Percentiles rank a stretch among this genome's conserved stretches.
Conservation (phyloP, 2,888 invertebrate genomes). For the Thelaira solivaga region DNA sequence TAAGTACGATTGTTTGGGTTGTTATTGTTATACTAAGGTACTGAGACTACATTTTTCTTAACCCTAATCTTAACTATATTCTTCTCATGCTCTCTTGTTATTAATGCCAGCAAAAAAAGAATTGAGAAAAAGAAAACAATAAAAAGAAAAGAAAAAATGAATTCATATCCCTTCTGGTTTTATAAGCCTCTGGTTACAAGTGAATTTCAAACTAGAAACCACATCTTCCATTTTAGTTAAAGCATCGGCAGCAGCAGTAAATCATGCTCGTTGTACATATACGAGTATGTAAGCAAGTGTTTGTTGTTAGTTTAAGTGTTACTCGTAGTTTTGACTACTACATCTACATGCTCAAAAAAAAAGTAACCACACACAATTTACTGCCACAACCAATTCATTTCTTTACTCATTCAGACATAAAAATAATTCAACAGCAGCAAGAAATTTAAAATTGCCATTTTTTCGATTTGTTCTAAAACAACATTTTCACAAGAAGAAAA, state of each 20-base stretch:
- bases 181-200: constrained; percentile 8
- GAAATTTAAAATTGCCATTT: constrained; percentile 42
- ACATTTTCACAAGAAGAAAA: no score
- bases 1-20: background rate
- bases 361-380: background rate
- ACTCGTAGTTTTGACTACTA: constrained; percentile 17
- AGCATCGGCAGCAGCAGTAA: no score
- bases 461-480: constrained; percentile 15
- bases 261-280: background rate
- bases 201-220: constrained; percentile 30
- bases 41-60: background rate
- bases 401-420: constrained; percentile 9
- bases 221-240: background rate
- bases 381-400: no score
- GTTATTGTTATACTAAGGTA: background rate
- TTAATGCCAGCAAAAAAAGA: background rate
- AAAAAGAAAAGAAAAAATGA: no score
- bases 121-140: no score
- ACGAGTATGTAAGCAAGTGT: background rate
- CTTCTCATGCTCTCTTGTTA: constrained; percentile 2
- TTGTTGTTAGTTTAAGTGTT: background rate
- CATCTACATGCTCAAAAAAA: background rate
- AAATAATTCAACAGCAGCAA: constrained; percentile 51
- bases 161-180: background rate
- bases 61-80: constrained; percentile 22